Evolutionary conservation across 2,888 invertebrate species (phyloP), one percentile per base, ranked within the genome.

Genomic region (Mamestra brassicae): DNA sequence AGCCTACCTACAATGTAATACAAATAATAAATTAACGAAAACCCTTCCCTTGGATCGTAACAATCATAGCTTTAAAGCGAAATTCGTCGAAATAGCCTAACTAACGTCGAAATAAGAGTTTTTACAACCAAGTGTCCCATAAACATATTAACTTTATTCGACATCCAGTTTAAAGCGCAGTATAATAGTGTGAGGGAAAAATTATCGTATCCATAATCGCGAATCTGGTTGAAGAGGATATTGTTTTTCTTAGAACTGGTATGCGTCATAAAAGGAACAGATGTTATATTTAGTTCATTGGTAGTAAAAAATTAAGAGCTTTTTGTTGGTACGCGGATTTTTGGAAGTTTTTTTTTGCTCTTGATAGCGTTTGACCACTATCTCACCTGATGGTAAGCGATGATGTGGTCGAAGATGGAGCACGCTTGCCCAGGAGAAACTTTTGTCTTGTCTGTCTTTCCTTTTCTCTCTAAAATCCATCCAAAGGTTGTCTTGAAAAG

Each of bases 121-220:
- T 93, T 95, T 91, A 94, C 89, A 89, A 83, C 91, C 87, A 62
- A 74, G 85, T 87, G 91, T 90, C 94, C 85, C 93, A 94, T 95
- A 95, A 95, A 95, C 91, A 91, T 92, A 93, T 93, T 92, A 92
- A 94, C 86, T 95, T 95, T 95, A 95, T 95, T 90, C 87, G 92
- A 92, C 91, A 91, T 89, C 93, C 92, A 89, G 87, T 89, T 86
- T 91, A 90, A 91, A 94, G 89, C 88, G 82, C 85, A 67, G 85
- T 86, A 87, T 87, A 74, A 91, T 71, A 60, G 73, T 72, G 61
- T 74, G 73, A 67, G 60, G 55, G 68, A 72, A 89, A 88, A 87
- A 88, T 72, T 85, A 89, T 89, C 85, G 82, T 83, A 88, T 87
- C 89, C 91, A 89, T 89, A 88, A 88, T 88, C 85, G 83, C 83